Evolutionary conservation across 2,888 invertebrate species (phyloP).

Genomic region (Quadroppia sp.): DNA sequence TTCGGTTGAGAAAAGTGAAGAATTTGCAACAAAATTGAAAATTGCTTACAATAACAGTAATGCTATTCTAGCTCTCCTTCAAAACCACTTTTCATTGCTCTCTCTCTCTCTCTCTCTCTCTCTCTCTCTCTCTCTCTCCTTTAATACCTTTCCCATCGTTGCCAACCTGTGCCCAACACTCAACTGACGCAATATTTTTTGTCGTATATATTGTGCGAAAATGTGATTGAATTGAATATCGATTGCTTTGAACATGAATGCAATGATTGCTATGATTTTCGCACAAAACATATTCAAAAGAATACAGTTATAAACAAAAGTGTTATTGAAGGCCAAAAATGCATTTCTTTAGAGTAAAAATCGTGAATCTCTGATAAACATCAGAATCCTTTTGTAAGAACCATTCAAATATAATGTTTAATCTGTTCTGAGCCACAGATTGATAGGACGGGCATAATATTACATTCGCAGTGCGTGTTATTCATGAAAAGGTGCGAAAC

Average conservation of each 20-base stretch:
- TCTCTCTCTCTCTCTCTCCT: not conserved
- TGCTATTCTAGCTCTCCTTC: not conserved
- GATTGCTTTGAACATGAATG: constrained; percentile 7
- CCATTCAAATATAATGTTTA: not conserved
- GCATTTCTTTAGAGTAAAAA: not conserved
- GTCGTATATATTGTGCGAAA: not conserved
- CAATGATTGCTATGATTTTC: constrained; percentile 15
- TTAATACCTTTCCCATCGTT: too few species aligned
- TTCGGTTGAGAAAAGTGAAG: not conserved
- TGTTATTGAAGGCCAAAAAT: not conserved
- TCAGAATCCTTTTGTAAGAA: not conserved
- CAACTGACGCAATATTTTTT: not conserved
- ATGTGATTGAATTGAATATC: constrained; percentile 8
- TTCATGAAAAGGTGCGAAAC: constrained; percentile 18
- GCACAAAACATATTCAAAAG: constrained; percentile 10
- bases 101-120: constrained; percentile 10
- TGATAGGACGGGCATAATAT: not conserved
- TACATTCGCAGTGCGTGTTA: not conserved
- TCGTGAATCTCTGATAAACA: not conserved
- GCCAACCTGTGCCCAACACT: too few species aligned
- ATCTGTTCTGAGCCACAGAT: not conserved
- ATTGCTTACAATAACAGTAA: not conserved
- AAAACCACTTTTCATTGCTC: not conserved
- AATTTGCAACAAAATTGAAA: not conserved
- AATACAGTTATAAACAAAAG: not conserved